Percentiles rank a stretch among this genome's conserved stretches.
These are phyloP conservation scores for Orthosia gothica DNA, from an alignment of 2,888 invertebrate species.

Conservation along the genomic window DNA sequence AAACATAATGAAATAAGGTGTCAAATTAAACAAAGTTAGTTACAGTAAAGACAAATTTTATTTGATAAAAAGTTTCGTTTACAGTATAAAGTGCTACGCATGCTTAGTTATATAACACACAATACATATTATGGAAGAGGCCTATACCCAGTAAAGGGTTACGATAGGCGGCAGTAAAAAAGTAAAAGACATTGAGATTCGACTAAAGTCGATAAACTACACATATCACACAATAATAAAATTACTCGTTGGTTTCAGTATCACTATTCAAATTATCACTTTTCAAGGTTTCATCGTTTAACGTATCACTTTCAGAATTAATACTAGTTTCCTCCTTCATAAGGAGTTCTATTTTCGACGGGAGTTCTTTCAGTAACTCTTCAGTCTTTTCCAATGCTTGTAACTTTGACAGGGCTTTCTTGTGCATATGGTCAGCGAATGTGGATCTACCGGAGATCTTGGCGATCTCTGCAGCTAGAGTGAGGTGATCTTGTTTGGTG, in stretches of 20 bases:
- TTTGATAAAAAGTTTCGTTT: conserved; percentile 25
- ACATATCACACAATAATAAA: not conserved
- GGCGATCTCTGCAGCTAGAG: conserved; percentile 92
- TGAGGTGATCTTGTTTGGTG: conserved; percentile 88
- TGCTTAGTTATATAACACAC: conserved; percentile 18
- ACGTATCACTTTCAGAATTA: conserved; percentile 34
- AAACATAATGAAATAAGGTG: no score
- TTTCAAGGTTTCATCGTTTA: conserved; percentile 26
- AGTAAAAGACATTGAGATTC: conserved; percentile 26
- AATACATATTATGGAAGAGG: conserved; percentile 2
- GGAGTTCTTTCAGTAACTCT: conserved; percentile 71
- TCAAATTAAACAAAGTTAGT: not conserved
- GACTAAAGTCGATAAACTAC: conserved; percentile 37
- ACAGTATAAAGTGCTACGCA: conserved; percentile 19
- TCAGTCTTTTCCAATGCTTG: conserved; percentile 59
- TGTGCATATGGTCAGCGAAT: conserved; percentile 81
- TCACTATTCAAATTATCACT: conserved; percentile 36
- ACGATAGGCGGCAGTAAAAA: conserved; percentile 9
- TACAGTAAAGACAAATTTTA: conserved; percentile 26
- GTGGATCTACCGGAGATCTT: conserved; percentile 84
- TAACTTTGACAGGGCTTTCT: conserved; percentile 60
- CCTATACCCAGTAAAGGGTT: conserved; percentile 12
- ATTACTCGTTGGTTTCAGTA: conserved; percentile 42
- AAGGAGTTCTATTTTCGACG: conserved; percentile 76
- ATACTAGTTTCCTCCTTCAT: conserved; percentile 55